Conservation (phyloP, 2,113 vertebrate species). For the Myiozetetes cayanensis region DNA sequence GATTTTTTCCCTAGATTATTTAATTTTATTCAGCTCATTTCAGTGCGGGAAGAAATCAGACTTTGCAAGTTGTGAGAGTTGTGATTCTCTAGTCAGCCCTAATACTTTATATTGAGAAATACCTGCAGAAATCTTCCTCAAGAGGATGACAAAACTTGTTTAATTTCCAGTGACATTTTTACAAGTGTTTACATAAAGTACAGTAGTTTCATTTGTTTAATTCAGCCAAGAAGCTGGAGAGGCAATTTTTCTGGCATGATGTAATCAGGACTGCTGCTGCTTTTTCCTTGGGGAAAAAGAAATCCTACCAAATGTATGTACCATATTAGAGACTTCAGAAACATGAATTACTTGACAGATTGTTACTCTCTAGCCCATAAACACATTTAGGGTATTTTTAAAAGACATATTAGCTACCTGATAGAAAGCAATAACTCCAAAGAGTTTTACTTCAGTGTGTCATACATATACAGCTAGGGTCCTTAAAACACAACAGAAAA, state of each 20-base stretch:
- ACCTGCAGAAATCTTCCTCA: constrained; percentile 16
- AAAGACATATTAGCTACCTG: constrained; percentile 24
- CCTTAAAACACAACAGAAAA: constrained; percentile 23
- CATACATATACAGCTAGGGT: neutral
- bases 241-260: constrained; percentile 14
- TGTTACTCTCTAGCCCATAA: constrained; percentile 24
- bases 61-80: neutral
- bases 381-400: constrained; percentile 23
- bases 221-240: constrained; percentile 20
- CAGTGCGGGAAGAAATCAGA: neutral
- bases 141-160: constrained; percentile 19
- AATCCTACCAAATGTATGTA: neutral
- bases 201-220: constrained; percentile 49
- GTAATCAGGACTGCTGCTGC: constrained; percentile 11
- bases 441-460: neutral
- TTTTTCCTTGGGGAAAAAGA: constrained; percentile 24
- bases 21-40: neutral
- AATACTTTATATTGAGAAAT: constrained; percentile 17
- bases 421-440: neutral
- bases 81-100: neutral
- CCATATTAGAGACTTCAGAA: constrained; percentile 27
- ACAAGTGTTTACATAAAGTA: constrained; percentile 53
- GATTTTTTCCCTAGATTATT: neutral
- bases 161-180: constrained; percentile 57
- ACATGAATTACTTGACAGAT: constrained; percentile 7